phyloP scores from a whole-genome alignment of 2,888 invertebrate species.

The Baronia brevicornis region DNA sequence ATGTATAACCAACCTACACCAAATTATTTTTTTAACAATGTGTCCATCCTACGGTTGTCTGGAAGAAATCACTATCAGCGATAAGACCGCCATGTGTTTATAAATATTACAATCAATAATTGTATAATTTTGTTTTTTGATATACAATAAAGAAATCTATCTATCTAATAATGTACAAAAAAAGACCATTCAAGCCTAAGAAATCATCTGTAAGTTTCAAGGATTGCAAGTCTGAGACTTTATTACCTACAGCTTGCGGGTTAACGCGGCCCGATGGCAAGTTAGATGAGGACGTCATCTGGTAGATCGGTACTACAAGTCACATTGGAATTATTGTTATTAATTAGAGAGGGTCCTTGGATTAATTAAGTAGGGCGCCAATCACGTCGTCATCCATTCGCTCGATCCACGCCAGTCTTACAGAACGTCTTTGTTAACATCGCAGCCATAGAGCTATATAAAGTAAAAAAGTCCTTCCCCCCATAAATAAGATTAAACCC shows the following conservation, averaged over 20 bases:
- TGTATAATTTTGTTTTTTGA: too few relatives aligned
- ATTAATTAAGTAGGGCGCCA: constrained; percentile 72
- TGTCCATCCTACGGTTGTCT: too few relatives aligned
- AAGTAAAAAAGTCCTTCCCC: constrained; percentile 22
- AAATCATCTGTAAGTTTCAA: too few relatives aligned
- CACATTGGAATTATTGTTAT: constrained; percentile 67
- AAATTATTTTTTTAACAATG: too few relatives aligned
- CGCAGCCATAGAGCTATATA: constrained; percentile 35
- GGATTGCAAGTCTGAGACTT: neutral
- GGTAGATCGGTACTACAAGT: constrained; percentile 45
- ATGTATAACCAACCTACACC: too few relatives aligned
- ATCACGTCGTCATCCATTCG: constrained; percentile 61
- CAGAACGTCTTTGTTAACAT: constrained; percentile 69
- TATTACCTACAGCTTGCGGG: neutral
- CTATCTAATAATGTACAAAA: too few relatives aligned
- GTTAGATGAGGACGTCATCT: constrained; percentile 51
- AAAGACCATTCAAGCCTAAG: too few relatives aligned
- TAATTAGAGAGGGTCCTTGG: constrained; percentile 67
- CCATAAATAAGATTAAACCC: neutral
- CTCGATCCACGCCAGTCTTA: constrained; percentile 54
- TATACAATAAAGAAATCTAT: too few relatives aligned
- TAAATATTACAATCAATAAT: too few relatives aligned
- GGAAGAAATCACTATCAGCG: too few relatives aligned
- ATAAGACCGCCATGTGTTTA: too few relatives aligned
- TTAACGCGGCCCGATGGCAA: constrained; percentile 4